A percentile compares a stretch with the other conserved stretches of the same genome.
Evolutionary conservation across 2,113 vertebrate genomes (phyloP).

Genomic region (Corvus cornix): DNA sequence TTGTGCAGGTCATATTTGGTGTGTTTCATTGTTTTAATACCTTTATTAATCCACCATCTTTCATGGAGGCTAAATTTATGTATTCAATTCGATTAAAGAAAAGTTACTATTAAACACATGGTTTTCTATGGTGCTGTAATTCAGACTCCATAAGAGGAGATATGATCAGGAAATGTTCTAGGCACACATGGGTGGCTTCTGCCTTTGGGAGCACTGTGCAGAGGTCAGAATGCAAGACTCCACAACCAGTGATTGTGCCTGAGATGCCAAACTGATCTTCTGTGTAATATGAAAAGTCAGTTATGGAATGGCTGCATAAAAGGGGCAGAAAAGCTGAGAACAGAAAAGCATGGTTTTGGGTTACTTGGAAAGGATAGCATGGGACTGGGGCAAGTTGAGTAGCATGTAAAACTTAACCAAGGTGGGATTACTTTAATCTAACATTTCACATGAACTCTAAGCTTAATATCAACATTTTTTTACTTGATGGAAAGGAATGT

Average conservation of each 20-base stretch:
- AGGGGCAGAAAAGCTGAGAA: background rate
- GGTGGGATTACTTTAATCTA: background rate
- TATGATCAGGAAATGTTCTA: background rate
- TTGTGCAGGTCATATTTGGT: background rate
- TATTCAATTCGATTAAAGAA: background rate
- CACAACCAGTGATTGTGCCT: background rate
- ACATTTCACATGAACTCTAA: background rate
- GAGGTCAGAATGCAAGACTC: background rate
- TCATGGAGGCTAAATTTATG: background rate
- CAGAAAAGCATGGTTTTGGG: background rate
- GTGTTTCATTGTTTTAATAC: background rate
- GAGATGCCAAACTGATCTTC: background rate
- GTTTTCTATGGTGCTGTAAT: background rate
- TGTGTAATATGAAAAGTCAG: background rate
- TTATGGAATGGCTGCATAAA: background rate
- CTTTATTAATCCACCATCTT: background rate
- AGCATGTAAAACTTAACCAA: background rate
- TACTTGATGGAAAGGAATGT: background rate
- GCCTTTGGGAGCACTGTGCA: background rate
- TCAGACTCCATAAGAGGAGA: background rate
- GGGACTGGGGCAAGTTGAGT: background rate
- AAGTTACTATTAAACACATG: background rate
- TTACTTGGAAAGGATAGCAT: background rate
- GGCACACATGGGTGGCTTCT: background rate
- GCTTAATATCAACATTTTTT: background rate